These are phyloP conservation scores for Orchesella flavescens DNA, from an alignment of 2,888 invertebrate species.

Conservation along the genomic window DNA sequence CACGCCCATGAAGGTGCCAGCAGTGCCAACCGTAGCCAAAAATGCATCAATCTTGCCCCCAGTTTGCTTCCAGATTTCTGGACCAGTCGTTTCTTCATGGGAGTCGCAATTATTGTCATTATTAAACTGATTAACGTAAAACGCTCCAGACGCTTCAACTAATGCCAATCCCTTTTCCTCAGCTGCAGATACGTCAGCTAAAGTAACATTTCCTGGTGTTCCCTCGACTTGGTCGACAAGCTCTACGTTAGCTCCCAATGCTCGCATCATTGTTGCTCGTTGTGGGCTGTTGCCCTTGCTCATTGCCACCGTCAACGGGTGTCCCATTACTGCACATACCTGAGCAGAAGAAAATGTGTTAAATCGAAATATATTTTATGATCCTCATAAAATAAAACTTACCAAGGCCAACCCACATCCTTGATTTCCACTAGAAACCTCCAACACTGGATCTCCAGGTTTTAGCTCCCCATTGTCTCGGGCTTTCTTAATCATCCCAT, in stretches of 20 bases:
- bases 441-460: slow-evolving; percentile 47
- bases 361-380: neutral
- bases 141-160: slow-evolving; percentile 49
- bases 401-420: slow-evolving; percentile 65
- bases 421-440: slow-evolving; percentile 65
- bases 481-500: slow-evolving; percentile 53
- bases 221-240: slow-evolving; percentile 57
- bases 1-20: slow-evolving; percentile 62
- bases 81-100: slow-evolving; percentile 52
- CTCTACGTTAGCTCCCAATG: slow-evolving; percentile 53
- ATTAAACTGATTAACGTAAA: slow-evolving; percentile 61
- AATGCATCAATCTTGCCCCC: slow-evolving; percentile 59
- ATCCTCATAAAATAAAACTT: neutral
- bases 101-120: slow-evolving; percentile 49
- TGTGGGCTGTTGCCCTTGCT: slow-evolving; percentile 64
- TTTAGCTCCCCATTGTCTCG: slow-evolving; percentile 22
- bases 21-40: slow-evolving; percentile 60
- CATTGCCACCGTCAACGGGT: slow-evolving; percentile 57
- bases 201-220: slow-evolving; percentile 20
- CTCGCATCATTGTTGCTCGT: slow-evolving; percentile 62
- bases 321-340: slow-evolving; percentile 47
- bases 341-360: neutral
- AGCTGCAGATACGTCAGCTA: slow-evolving; percentile 58
- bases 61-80: slow-evolving; percentile 59
- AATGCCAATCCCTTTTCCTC: slow-evolving; percentile 39